Evolutionary conservation across 1,140 invertebrate genomes (phyloP).

Genomic region (Elysia chlorotica): DNA sequence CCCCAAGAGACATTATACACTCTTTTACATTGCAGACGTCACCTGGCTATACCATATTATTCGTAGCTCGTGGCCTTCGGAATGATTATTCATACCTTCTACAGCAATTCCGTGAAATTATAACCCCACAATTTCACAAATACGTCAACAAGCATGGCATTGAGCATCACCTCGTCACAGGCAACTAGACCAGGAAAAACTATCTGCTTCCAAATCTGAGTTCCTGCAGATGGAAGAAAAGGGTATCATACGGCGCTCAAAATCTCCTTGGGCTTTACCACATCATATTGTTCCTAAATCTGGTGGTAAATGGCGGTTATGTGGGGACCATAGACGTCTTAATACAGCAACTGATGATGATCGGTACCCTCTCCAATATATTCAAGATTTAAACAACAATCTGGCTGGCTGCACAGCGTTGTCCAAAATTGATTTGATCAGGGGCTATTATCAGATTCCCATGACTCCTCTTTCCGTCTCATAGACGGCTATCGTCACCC

Average conservation of each 20-base stretch:
- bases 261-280: constrained; percentile 58
- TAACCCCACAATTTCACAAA: background rate
- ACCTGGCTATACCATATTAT: background rate
- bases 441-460: constrained; percentile 31
- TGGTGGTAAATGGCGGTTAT: constrained; percentile 54
- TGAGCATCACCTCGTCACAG: constrained; percentile 21
- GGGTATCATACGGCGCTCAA: constrained; percentile 21
- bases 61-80: background rate
- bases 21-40: background rate
- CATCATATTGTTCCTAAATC: constrained; percentile 62
- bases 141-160: constrained; percentile 4
- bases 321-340: constrained; percentile 62
- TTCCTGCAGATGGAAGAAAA: constrained; percentile 26
- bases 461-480: constrained; percentile 12
- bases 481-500: constrained; percentile 34
- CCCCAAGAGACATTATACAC: background rate
- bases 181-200: constrained; percentile 10
- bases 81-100: background rate
- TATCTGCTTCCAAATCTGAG: constrained; percentile 22
- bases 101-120: background rate
- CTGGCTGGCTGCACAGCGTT: constrained; percentile 17
- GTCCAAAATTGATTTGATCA: constrained; percentile 29
- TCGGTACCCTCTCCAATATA: constrained; percentile 5
- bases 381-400: constrained; percentile 13
- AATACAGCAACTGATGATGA: constrained; percentile 55